Evolutionary conservation across 2,888 invertebrate species (phyloP), one percentile per base, ranked within the genome.

Genomic region (Scaptomyza cyrtandrae): DNA sequence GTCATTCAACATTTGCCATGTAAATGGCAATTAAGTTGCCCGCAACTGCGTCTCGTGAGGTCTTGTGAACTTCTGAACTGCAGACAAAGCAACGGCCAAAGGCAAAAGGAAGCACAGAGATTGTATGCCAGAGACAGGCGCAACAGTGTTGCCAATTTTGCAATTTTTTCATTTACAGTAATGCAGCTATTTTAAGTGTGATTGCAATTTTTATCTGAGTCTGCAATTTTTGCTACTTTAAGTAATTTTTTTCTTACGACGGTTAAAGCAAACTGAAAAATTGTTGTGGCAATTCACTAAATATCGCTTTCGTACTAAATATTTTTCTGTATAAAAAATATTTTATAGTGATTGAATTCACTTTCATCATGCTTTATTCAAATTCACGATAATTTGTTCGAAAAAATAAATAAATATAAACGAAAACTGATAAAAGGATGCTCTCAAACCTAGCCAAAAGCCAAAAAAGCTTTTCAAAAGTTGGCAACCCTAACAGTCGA

Each of bases 51-150:
- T 74, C 81, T 73, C 66, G 74, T 77, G 85, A 81, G 87, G 87
- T 87, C 88, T 86, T 74, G 80, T 88, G 90, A 89, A 90, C 89
- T 89, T 84, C 67, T 89, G 89, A 89, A 80, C 90, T 81, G 75
- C 58, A 70, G 67, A 37, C 56, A 60, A 65, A 63, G 69, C 48
- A 56, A 57, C 57, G 53, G 50, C 37, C 49, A 13, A 11, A 54
- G 61, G 10, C 43, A 58, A 39, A 48, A 62, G 48, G 10, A 55
- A 37, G 33, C 35, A n/a, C 16, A n/a, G 13, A 37, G n/a, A 46
- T 29, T 33, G 10, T 48, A 11, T 29, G 29, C 24, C 24, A 1
- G 33, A 39, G 39, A 43, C 50, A 24, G 35, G 24, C 24, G 24
- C 24, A 37, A 27, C 39, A 52, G 52, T 52, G 52, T 9, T 52